Evolutionary conservation across 2,797 vertebrate genomes (phyloP).

Genomic region (Nyctalus aviator): DNA sequence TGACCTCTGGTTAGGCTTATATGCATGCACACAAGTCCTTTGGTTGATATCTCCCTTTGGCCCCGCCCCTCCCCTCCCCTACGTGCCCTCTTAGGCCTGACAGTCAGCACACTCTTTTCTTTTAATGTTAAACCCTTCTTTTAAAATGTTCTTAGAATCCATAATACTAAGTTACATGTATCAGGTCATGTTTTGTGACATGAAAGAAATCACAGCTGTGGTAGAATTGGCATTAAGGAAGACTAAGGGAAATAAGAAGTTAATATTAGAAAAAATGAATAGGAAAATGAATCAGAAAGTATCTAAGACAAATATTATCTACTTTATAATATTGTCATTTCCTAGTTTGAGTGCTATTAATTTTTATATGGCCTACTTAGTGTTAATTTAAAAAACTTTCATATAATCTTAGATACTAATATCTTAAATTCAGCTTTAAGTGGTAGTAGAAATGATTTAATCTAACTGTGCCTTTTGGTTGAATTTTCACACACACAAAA

Average conservation of each 20-base stretch:
- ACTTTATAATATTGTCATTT: not conserved
- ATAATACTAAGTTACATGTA: not conserved
- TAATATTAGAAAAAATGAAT: not conserved
- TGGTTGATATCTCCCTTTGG: too few relatives aligned
- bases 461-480: not conserved
- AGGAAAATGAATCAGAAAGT: not conserved
- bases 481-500: not conserved
- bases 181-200: not conserved
- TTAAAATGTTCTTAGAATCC: not conserved
- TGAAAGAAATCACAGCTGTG: not conserved
- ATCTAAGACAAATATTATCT: conserved; percentile 11
- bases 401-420: conserved; percentile 6
- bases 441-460: not conserved
- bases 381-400: not conserved
- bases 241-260: not conserved
- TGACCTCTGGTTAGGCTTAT: too few relatives aligned
- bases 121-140: not conserved
- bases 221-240: not conserved
- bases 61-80: too few relatives aligned
- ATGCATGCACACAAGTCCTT: too few relatives aligned
- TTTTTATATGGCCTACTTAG: not conserved
- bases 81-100: too few relatives aligned
- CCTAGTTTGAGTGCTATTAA: not conserved
- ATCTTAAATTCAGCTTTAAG: conserved; percentile 9
- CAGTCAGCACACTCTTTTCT: not conserved